These are phyloP conservation scores for Sylvicapra grimmia DNA, from an alignment of 2,113 vertebrate species.

Conservation along the genomic window DNA sequence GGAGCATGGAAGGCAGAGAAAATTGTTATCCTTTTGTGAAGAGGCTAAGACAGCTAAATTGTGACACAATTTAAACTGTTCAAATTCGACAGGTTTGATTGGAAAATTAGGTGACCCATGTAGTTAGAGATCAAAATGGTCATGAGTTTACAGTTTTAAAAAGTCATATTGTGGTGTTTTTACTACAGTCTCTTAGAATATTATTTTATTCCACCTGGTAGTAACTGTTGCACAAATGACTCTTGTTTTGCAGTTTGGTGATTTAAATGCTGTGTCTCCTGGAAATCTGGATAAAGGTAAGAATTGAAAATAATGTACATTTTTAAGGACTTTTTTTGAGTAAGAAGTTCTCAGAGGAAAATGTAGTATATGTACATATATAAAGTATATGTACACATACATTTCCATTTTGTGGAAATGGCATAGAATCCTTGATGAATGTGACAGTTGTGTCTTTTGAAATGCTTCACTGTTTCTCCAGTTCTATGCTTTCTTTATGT, in stretches of 20 bases:
- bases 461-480: not conserved
- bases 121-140: conserved; percentile 50
- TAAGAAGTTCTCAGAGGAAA: not conserved
- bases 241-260: conserved; percentile 83
- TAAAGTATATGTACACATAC: not conserved
- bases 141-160: conserved; percentile 38
- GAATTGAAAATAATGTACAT: conserved; percentile 12
- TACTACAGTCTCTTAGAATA: not conserved
- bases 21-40: conserved; percentile 35
- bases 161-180: not conserved
- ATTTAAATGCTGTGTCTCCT: conserved; percentile 84
- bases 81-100: conserved; percentile 37
- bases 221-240: conserved; percentile 58
- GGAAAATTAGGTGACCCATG: conserved; percentile 36
- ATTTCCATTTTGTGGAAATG: not conserved
- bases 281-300: conserved; percentile 89
- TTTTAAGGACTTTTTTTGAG: not conserved
- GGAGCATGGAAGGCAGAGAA: conserved; percentile 11
- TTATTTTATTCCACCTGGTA: conserved; percentile 53
- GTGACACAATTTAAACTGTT: conserved; percentile 47
- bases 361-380: not conserved
- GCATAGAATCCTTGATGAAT: not conserved
- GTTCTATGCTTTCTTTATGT: not conserved
- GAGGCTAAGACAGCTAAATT: conserved; percentile 53
- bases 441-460: not conserved